These are phyloP conservation scores for Aphis gossypii DNA, from an alignment of 1,140 invertebrate species.

Conservation along the genomic window DNA sequence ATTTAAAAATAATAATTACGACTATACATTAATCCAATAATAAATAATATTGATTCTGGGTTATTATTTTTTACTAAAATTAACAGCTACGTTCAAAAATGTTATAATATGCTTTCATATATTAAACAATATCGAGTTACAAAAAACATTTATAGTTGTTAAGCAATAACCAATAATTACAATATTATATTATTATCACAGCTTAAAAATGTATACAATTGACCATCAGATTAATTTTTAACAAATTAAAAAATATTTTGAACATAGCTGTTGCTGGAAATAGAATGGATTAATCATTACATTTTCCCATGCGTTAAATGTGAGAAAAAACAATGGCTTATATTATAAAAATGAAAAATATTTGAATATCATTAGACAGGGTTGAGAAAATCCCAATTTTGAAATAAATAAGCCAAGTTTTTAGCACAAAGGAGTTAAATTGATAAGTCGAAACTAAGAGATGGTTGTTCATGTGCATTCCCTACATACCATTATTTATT, in stretches of 20 bases:
- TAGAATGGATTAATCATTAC: neutral
- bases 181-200: neutral
- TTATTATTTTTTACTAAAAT: neutral
- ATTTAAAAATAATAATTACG: neutral
- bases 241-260: neutral
- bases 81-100: neutral
- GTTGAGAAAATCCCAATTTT: neutral
- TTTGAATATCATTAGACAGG: neutral
- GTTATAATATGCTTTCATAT: neutral
- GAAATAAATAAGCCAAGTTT: neutral
- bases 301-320: neutral
- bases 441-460: neutral
- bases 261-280: neutral
- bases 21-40: neutral
- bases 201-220: neutral
- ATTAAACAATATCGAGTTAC: no score
- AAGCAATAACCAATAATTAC: neutral
- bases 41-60: neutral
- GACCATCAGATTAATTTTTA: neutral
- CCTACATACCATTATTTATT: constrained; percentile 55
- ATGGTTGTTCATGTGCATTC: constrained; percentile 32
- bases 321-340: neutral
- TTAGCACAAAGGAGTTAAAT: neutral
- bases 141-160: neutral
- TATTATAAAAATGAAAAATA: neutral